phyloP scores from a whole-genome alignment of 1,140 invertebrate genomes.

The Drosophila rufa region DNA sequence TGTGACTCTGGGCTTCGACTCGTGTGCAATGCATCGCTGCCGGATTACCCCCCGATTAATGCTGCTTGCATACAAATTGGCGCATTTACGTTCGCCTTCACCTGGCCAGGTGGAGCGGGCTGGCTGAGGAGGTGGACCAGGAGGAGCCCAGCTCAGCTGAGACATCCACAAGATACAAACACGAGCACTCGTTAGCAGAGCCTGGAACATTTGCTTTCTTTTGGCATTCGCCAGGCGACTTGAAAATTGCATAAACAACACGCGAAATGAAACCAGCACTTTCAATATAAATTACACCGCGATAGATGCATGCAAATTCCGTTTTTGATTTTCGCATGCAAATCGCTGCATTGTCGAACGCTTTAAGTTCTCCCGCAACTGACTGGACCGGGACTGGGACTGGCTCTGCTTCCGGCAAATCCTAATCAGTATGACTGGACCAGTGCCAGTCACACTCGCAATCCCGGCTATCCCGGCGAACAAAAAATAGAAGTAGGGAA shows the following conservation, averaged over 20 bases:
- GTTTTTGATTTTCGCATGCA: slow-evolving; percentile 52
- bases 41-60: slow-evolving; percentile 79
- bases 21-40: slow-evolving; percentile 70
- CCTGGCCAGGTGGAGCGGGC: background rate
- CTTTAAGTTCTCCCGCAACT: slow-evolving; percentile 31
- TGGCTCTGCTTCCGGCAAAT: slow-evolving; percentile 51
- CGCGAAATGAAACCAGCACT: slow-evolving; percentile 56
- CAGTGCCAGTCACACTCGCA: slow-evolving; percentile 26
- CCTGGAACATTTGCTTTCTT: slow-evolving; percentile 50
- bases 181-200: slow-evolving; percentile 71
- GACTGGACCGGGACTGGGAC: slow-evolving; percentile 13
- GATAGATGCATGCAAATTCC: slow-evolving; percentile 69
- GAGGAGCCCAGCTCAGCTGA: slow-evolving; percentile 54
- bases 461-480: slow-evolving; percentile 28
- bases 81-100: slow-evolving; percentile 64
- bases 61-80: slow-evolving; percentile 82
- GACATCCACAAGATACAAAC: slow-evolving; percentile 67
- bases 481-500: background rate
- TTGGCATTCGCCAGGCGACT: slow-evolving; percentile 46
- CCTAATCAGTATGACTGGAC: slow-evolving; percentile 60
- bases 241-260: slow-evolving; percentile 76
- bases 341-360: slow-evolving; percentile 38
- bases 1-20: slow-evolving; percentile 10
- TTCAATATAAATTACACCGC: slow-evolving; percentile 74
- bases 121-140: slow-evolving; percentile 7